Base-by-base conservation (phyloP, 2,113 vertebrate species). In the Labrus mixtus region DNA sequence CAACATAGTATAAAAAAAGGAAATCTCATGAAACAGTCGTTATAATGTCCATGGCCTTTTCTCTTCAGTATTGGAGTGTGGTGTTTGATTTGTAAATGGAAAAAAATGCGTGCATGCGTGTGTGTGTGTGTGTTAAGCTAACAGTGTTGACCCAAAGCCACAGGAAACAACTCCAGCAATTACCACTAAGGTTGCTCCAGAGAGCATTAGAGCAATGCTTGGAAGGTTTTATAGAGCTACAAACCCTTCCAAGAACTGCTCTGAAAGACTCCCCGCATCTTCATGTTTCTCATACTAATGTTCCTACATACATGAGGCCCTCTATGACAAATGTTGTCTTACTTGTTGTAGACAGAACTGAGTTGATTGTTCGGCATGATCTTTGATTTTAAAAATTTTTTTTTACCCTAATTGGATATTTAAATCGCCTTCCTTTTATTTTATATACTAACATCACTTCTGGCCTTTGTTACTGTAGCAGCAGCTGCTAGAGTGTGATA, bases 401-500 rank as follows among this genome's bases (percentile, higher is more conserved):
- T 33, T 6, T 33, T 33, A 33, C 29, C 29, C 29, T 33, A 3
- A 33, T 33, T 33, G 29, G 29, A 33, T 33, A 33, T 33, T 33
- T 33, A 33, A 33, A 33, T 6, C 29, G 29, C 29, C 3, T 33
- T 33, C 29, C 29, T 33, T 33, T 33, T 33, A 33, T 33, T 9
- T 4, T 6, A 2, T 41, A 10, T 11, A 6, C 51, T 50, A 8
- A 50, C 48, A 22, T 75, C 61, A 33, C 37, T 59, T 73, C 66
- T 36, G 45, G 29, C 63, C 2, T 71, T 23, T 87, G n/a, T 72
- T 71, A 39, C 11, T 69, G 57, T 48, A 90, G 45, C 74, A 97
- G 96, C 96, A 98, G 91, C 92, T 99, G 90, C 95, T 99, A 83
- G 97, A 99, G 94, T 99, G 98, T 89, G 96, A 97, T 89, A 99